Percentiles rank a stretch among this genome's conserved stretches.
phyloP scores from a whole-genome alignment of 2,113 vertebrate genomes.

The Dicerorhinus sumatrensis region DNA sequence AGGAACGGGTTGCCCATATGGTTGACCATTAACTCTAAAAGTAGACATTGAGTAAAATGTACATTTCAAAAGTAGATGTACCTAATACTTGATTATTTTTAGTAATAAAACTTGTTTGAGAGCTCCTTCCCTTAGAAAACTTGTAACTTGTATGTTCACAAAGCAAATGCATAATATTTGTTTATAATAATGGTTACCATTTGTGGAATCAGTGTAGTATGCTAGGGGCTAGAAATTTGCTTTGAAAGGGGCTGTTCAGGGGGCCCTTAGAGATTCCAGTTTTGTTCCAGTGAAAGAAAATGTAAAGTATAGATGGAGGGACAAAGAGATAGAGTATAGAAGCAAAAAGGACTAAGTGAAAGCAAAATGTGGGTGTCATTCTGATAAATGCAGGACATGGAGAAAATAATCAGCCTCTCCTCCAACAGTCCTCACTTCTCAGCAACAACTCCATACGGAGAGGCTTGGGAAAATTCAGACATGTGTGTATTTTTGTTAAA shows the following conservation, averaged over 20 bases:
- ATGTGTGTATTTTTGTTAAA: neutral
- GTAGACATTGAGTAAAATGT: neutral
- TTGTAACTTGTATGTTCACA: too few species aligned
- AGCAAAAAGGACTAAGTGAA: neutral
- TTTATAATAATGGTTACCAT: neutral
- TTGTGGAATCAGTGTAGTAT: neutral
- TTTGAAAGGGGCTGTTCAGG: neutral
- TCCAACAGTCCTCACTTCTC: neutral
- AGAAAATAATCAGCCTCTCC: neutral
- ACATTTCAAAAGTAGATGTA: neutral
- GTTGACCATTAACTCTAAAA: neutral
- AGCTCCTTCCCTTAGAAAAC: neutral
- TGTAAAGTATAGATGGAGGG: neutral
- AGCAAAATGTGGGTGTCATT: neutral
- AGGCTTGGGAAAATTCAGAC: neutral
- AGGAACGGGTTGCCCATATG: fast-evolving
- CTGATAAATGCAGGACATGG: neutral
- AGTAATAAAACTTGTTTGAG: neutral
- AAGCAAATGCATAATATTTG: neutral
- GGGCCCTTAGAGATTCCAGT: neutral
- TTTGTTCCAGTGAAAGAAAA: neutral
- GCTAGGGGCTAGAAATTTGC: neutral
- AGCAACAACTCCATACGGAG: neutral
- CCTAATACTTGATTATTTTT: neutral
- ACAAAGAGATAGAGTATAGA: neutral